Percentiles rank a stretch among this genome's conserved stretches.
Conservation (phyloP, 2,113 vertebrate species). For the Girardinichthys multiradiatus region DNA sequence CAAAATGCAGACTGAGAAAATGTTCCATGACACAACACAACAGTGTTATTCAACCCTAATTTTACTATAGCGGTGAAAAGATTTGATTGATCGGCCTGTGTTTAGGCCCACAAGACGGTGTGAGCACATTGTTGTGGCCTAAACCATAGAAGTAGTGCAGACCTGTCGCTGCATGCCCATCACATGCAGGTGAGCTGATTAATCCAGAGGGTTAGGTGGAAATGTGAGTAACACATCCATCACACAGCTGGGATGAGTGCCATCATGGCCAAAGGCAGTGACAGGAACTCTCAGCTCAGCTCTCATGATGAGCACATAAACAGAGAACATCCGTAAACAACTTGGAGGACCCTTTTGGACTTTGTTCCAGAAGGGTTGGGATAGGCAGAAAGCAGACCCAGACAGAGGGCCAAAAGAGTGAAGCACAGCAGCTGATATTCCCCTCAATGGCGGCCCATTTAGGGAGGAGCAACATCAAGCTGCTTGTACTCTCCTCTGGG, state of each 20-base stretch:
- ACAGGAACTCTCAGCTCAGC: conserved; percentile 45
- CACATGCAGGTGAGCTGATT: conserved; percentile 46
- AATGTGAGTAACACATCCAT: conserved; percentile 50
- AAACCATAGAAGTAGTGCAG: conserved; percentile 63
- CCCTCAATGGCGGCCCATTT: conserved; percentile 43
- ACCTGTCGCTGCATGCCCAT: conserved; percentile 72
- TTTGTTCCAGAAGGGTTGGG: conserved; percentile 72
- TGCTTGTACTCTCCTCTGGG: conserved; percentile 74
- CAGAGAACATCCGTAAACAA: conserved; percentile 77
- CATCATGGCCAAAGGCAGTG: conserved; percentile 36
- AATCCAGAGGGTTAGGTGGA: conserved; percentile 48
- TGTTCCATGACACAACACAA: conserved; percentile 41
- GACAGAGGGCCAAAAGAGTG: conserved; percentile 54
- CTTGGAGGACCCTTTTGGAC: conserved; percentile 61
- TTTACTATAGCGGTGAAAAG: conserved; percentile 29
- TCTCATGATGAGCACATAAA: conserved; percentile 71
- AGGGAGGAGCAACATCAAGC: conserved; percentile 74
- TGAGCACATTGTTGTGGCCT: conserved; percentile 48
- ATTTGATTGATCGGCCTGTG: conserved; percentile 57
- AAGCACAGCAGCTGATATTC: conserved; percentile 72
- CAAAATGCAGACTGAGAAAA: conserved; percentile 35
- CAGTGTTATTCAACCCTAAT: conserved; percentile 35
- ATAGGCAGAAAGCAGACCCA: conserved; percentile 45
- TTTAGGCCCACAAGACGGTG: conserved; percentile 50
- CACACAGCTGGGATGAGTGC: conserved; percentile 41